Percentiles rank a stretch among this genome's conserved stretches.
These are phyloP conservation scores for Rhyacichthys aspro DNA, from an alignment of 2,797 vertebrate species.

Conservation along the genomic window DNA sequence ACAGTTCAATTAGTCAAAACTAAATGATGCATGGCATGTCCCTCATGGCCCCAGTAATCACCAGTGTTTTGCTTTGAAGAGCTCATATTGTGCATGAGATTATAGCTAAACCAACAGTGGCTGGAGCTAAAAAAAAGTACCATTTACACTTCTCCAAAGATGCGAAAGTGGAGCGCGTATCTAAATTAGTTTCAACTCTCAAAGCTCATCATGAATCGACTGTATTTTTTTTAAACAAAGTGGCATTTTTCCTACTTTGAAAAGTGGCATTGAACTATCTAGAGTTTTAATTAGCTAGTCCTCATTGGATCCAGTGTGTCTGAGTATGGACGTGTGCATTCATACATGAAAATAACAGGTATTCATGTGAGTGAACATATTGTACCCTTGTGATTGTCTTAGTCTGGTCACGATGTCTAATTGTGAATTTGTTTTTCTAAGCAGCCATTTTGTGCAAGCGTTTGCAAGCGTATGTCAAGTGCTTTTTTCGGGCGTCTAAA, in stretches of 20 bases:
- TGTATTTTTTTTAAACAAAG: conserved; percentile 51
- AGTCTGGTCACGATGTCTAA: conserved; percentile 24
- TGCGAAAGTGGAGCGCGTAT: conserved; percentile 41
- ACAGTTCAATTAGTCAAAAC: conserved; percentile 76
- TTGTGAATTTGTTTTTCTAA: conserved; percentile 58
- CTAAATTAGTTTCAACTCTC: conserved; percentile 55
- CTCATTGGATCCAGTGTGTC: conserved; percentile 46
- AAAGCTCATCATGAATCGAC: conserved; percentile 58
- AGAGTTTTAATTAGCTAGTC: conserved; percentile 70
- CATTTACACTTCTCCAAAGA: conserved; percentile 60
- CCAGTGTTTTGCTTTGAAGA: conserved; percentile 72
- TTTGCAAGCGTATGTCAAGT: conserved; percentile 47
- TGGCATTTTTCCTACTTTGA: conserved; percentile 12
- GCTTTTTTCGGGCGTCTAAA: conserved; percentile 50
- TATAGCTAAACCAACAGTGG: conserved; percentile 63
- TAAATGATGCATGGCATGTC: conserved; percentile 70
- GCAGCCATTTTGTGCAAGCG: conserved; percentile 62
- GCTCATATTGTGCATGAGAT: conserved; percentile 66
- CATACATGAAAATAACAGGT: conserved; percentile 23
- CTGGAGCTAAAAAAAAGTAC: conserved; percentile 42
- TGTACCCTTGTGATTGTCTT: conserved; percentile 25
- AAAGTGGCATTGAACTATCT: conserved; percentile 62
- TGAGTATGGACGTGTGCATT: conserved; percentile 20
- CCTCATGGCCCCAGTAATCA: conserved; percentile 66
- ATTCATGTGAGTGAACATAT: neutral